Conservation (phyloP, 2,113 vertebrate species). For the Bubalus kerabau region DNA sequence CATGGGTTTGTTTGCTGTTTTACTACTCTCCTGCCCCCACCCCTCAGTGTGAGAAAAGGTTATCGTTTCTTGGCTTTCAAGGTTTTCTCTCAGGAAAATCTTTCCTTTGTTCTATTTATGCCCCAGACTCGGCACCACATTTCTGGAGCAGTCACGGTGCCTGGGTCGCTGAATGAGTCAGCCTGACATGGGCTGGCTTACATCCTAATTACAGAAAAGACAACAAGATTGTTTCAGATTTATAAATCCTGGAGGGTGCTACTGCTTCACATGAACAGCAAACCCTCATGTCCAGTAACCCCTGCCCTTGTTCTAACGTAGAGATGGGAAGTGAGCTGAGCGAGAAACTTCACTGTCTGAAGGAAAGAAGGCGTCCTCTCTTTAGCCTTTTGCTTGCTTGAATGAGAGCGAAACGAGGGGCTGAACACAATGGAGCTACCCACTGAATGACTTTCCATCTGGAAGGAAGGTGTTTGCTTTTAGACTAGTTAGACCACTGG, state of each 20-base stretch:
- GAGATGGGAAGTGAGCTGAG: background rate
- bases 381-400: background rate
- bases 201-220: background rate
- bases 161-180: background rate
- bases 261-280: background rate
- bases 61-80: conserved; percentile 5
- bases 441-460: background rate
- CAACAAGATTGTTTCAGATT: background rate
- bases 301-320: background rate
- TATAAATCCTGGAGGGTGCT: background rate
- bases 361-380: background rate
- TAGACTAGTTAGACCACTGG: background rate
- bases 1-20: conserved; percentile 5
- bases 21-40: background rate
- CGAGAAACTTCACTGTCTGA: background rate
- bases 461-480: background rate
- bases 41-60: conserved; percentile 41
- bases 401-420: background rate
- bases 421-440: background rate
- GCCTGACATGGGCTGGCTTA: background rate
- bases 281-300: background rate
- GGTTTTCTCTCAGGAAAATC: conserved; percentile 34
- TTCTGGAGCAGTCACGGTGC: background rate
- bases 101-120: conserved; percentile 52
- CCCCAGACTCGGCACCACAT: background rate